Evolutionary conservation across 2,113 vertebrate species (phyloP).

Genomic region (Syngnathus floridae): DNA sequence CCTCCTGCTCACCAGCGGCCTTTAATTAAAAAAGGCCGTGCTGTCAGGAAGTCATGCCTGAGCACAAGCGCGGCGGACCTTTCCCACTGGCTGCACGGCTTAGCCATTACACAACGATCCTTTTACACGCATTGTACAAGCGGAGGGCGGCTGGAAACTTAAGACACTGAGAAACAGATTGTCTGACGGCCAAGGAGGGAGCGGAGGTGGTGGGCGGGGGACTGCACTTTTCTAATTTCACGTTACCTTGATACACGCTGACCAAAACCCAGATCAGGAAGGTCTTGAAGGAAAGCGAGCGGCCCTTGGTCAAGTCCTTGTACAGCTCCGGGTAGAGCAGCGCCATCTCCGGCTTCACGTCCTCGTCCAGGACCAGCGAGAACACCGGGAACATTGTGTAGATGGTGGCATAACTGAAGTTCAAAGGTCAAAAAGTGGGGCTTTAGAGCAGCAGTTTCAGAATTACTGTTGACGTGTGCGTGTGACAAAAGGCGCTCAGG

Average conservation of each 20-base stretch:
- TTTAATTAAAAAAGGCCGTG: constrained; percentile 67
- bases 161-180: constrained; percentile 59
- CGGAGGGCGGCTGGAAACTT: constrained; percentile 51
- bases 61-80: constrained; percentile 62
- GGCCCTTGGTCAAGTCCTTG: constrained; percentile 98
- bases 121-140: constrained; percentile 65
- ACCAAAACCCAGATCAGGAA: constrained; percentile 75
- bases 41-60: constrained; percentile 64
- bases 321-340: constrained; percentile 96
- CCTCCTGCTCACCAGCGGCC: constrained; percentile 26
- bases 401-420: constrained; percentile 86
- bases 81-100: constrained; percentile 59
- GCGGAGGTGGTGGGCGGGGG: constrained; percentile 3
- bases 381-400: constrained; percentile 99
- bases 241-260: constrained; percentile 73
- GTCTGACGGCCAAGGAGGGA: constrained; percentile 8
- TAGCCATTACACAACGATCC: constrained; percentile 62
- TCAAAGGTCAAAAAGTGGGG: background rate
- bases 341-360: constrained; percentile 94
- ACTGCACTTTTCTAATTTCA: constrained; percentile 2
- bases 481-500: no score
- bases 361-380: constrained; percentile 94
- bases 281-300: constrained; percentile 87
- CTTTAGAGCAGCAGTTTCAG: no score
- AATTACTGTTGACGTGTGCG: no score